Evolutionary conservation across 2,797 vertebrate species (phyloP).

Genomic region (Brachyalestes nurse): DNA sequence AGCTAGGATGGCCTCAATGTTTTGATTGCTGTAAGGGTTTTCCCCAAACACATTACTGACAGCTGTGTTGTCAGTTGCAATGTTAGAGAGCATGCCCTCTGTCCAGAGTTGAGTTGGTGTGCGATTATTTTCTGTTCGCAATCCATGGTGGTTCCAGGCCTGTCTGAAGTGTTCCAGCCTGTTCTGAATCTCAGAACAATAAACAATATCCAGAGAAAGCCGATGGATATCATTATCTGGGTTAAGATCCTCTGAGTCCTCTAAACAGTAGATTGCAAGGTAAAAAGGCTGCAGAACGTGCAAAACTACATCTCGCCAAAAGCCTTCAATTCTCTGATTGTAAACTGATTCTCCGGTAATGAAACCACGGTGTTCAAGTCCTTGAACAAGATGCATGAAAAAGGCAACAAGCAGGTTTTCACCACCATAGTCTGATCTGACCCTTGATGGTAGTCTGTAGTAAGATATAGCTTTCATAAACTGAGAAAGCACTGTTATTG

Average conservation of each 20-base stretch:
- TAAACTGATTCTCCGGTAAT: no score
- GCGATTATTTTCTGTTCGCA: slow-evolving; percentile 35
- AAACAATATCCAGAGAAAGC: slow-evolving; percentile 37
- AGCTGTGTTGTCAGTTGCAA: slow-evolving; percentile 42
- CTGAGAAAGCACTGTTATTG: no score
- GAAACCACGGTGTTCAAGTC: no score
- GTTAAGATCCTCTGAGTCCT: neutral
- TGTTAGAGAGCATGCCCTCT: slow-evolving; percentile 41
- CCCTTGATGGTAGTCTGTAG: slow-evolving; percentile 41
- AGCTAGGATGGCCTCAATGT: slow-evolving; percentile 34
- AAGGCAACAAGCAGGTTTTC: slow-evolving; percentile 35
- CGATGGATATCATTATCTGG: slow-evolving; percentile 21
- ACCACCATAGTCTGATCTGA: slow-evolving; percentile 42
- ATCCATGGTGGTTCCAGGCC: slow-evolving; percentile 28
- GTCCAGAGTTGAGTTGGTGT: slow-evolving; percentile 46
- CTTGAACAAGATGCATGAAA: slow-evolving; percentile 10
- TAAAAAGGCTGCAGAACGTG: no score
- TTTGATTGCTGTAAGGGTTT: slow-evolving; percentile 40
- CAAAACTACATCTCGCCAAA: no score
- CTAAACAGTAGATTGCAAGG: no score
- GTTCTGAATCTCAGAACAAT: slow-evolving; percentile 39
- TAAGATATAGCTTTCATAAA: slow-evolving; percentile 45
- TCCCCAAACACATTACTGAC: slow-evolving; percentile 54
- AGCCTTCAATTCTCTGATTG: no score
- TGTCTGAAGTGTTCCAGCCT: slow-evolving; percentile 34